Percentiles rank a stretch among this genome's conserved stretches.
phyloP scores from a whole-genome alignment of 2,113 vertebrate species.

The Elaphurus davidianus region DNA sequence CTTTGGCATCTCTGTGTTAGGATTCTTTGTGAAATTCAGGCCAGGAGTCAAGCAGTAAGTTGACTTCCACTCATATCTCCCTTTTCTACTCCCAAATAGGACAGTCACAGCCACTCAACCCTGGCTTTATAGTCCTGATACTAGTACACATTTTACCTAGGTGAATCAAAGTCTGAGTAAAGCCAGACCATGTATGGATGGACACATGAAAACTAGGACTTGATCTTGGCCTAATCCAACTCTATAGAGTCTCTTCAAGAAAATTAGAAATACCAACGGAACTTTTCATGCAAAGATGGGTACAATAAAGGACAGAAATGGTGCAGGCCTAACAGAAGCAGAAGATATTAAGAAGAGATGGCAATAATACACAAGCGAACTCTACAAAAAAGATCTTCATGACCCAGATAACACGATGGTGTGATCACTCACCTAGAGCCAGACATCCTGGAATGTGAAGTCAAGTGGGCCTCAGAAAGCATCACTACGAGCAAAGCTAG shows the following conservation, averaged over 20 bases:
- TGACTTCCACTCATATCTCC: background rate
- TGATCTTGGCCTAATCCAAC: background rate
- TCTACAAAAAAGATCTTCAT: background rate
- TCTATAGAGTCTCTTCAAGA: background rate
- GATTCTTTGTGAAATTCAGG: slow-evolving; percentile 28
- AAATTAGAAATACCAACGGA: background rate
- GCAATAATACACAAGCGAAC: background rate
- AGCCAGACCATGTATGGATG: background rate
- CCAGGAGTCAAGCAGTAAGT: background rate
- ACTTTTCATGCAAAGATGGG: background rate
- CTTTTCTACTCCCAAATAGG: background rate
- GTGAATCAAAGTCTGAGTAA: slow-evolving; percentile 5
- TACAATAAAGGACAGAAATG: background rate
- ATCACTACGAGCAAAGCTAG: background rate
- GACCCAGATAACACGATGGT: background rate
- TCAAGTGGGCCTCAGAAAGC: background rate
- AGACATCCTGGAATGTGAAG: background rate
- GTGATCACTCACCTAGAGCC: background rate
- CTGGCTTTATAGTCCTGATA: background rate
- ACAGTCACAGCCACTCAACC: background rate
- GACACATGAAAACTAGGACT: background rate
- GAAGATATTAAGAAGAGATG: background rate
- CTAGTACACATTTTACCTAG: background rate
- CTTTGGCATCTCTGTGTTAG: background rate
- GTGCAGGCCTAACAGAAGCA: background rate